A percentile compares a stretch with the other conserved stretches of the same genome.
phyloP scores from a whole-genome alignment of 2,113 vertebrate species.

The Ibidorhyncha struthersii region DNA sequence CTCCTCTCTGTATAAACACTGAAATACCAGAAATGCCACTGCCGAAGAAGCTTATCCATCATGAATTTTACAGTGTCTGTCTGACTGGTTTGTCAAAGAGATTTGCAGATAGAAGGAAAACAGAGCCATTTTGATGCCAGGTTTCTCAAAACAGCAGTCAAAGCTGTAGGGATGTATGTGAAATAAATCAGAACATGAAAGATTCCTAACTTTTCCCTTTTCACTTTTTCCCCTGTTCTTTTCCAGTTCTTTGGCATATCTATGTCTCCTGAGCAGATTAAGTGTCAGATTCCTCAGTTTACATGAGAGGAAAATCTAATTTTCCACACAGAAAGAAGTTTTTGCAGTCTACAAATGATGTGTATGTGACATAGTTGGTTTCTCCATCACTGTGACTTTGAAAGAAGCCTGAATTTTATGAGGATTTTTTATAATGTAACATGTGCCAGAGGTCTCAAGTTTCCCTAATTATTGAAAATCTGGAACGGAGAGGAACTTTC shows the following conservation, averaged over 20 bases:
- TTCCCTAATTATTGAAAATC: background rate
- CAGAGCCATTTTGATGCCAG: background rate
- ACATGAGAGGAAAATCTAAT: background rate
- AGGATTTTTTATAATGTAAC: background rate
- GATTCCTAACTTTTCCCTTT: background rate
- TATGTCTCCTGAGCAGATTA: background rate
- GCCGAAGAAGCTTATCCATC: slow-evolving; percentile 32
- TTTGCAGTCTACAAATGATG: background rate
- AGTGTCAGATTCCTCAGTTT: background rate
- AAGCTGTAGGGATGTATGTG: background rate
- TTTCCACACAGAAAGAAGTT: background rate
- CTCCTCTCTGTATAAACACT: slow-evolving; percentile 3
- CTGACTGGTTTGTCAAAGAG: slow-evolving; percentile 39
- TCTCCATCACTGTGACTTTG: background rate
- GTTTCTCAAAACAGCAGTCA: background rate
- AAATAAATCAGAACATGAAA: slow-evolving; percentile 26
- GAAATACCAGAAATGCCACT: slow-evolving; percentile 61
- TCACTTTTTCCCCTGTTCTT: background rate
- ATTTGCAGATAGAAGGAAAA: slow-evolving; percentile 46
- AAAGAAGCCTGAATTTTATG: background rate
- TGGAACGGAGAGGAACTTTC: background rate
- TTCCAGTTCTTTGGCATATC: background rate
- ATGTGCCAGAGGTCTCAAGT: background rate
- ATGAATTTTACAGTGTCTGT: slow-evolving; percentile 25
- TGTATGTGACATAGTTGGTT: background rate